phyloP scores from a whole-genome alignment of 2,113 vertebrate species.

The Cyrtonyx montezumae region DNA sequence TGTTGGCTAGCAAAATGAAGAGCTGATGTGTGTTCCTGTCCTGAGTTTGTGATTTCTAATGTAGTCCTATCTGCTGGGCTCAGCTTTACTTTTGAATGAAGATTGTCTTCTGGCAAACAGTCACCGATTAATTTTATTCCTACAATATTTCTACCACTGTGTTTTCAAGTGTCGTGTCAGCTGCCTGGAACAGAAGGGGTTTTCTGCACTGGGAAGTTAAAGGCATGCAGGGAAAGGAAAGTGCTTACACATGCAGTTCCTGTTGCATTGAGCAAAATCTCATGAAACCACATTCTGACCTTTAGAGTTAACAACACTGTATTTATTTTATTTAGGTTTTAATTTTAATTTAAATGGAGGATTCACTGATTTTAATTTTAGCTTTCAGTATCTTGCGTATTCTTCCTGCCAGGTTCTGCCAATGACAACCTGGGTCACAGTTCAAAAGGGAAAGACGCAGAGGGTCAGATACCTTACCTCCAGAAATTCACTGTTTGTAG shows the following conservation, averaged over 20 bases:
- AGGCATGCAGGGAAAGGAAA: slow-evolving; percentile 11
- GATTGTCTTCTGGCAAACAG: background rate
- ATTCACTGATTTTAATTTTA: slow-evolving; percentile 43
- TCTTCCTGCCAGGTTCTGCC: background rate
- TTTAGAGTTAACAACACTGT: slow-evolving; percentile 53
- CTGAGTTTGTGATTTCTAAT: background rate
- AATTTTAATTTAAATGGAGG: slow-evolving; percentile 25
- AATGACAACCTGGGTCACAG: background rate
- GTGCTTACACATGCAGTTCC: slow-evolving; percentile 7
- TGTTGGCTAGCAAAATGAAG: background rate
- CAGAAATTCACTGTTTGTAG: background rate
- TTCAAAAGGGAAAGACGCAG: background rate
- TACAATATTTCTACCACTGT: background rate
- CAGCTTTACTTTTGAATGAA: background rate
- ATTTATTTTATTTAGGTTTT: background rate
- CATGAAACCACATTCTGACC: slow-evolving; percentile 44
- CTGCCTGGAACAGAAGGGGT: slow-evolving; percentile 10
- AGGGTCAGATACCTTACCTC: background rate
- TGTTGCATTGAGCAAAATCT: background rate
- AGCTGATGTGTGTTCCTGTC: background rate
- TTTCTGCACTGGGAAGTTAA: slow-evolving; percentile 31
- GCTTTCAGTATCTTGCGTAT: background rate
- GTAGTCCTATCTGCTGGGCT: background rate
- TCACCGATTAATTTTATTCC: background rate
- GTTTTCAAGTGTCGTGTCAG: slow-evolving; percentile 7